Conservation (phyloP, 2,888 invertebrate genomes). For the Schizaphis graminum region DNA sequence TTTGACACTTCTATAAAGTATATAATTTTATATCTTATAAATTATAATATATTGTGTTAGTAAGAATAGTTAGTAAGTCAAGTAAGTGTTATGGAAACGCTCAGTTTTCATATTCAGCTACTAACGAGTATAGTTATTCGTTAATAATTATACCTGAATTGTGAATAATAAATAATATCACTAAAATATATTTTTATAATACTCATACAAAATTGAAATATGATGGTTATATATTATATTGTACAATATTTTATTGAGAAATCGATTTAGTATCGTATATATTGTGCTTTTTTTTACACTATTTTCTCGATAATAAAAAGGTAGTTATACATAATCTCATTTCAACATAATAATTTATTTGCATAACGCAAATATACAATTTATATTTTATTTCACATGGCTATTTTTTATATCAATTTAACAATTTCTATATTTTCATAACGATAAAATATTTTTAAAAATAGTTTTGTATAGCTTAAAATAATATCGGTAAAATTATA, state of each 20-base stretch:
- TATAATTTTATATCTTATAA: no score
- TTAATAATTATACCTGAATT: background rate
- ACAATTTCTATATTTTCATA: background rate
- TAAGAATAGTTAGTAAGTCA: background rate
- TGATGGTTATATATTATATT: background rate
- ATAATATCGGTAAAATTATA: background rate
- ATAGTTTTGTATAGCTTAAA: background rate
- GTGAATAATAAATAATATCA: background rate
- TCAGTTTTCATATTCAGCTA: background rate
- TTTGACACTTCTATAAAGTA: background rate
- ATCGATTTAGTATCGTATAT: background rate
- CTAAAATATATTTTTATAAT: background rate
- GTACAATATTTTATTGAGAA: constrained; percentile 47
- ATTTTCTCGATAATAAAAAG: background rate
- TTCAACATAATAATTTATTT: constrained; percentile 32
- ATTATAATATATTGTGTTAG: no score
- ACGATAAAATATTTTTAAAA: background rate
- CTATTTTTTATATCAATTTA: constrained; percentile 15
- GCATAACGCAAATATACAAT: constrained; percentile 31
- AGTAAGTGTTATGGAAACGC: background rate
- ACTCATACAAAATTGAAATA: background rate
- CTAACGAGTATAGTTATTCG: background rate
- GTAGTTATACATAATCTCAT: background rate
- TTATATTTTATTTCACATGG: background rate
- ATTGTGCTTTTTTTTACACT: background rate